Evolutionary conservation across 2,113 vertebrate species (phyloP).

Genomic region (Seriola quinqueradiata): DNA sequence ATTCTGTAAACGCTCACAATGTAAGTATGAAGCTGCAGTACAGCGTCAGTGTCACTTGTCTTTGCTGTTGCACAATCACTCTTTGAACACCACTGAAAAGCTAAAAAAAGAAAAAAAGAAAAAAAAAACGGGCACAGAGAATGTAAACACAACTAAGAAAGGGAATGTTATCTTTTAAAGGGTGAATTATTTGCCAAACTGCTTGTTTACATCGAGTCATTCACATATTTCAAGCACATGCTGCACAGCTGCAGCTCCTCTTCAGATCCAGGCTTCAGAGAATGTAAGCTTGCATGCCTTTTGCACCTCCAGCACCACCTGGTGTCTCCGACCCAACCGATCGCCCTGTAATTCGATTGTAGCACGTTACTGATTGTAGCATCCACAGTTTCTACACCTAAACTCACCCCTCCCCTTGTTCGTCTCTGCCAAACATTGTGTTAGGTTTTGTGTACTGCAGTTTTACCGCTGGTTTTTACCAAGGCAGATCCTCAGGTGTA

Average conservation of each 20-base stretch:
- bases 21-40: conserved; percentile 72
- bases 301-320: conserved; percentile 72
- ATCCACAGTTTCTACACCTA: conserved; percentile 60
- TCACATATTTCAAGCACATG: conserved; percentile 68
- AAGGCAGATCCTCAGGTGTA: conserved; percentile 74
- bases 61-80: conserved; percentile 77
- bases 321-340: conserved; percentile 46
- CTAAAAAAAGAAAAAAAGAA: conserved; percentile 28
- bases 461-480: conserved; percentile 63
- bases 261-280: conserved; percentile 68
- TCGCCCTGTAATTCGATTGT: conserved; percentile 73
- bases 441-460: conserved; percentile 68
- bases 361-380: conserved; percentile 84
- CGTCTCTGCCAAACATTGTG: conserved; percentile 35
- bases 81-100: conserved; percentile 38
- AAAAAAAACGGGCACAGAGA: conserved; percentile 65
- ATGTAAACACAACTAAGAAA: conserved; percentile 71
- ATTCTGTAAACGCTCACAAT: conserved; percentile 30
- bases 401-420: conserved; percentile 1
- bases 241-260: conserved; percentile 65
- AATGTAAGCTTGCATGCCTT: conserved; percentile 85
- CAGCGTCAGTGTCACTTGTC: conserved; percentile 55
- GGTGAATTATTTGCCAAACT: conserved; percentile 53
- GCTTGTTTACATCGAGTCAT: conserved; percentile 66
- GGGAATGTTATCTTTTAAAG: conserved; percentile 54